Percentiles rank a stretch among this genome's conserved stretches.
Evolutionary conservation across 1,140 invertebrate genomes (phyloP).

Genomic region (Eciton burchellii): DNA sequence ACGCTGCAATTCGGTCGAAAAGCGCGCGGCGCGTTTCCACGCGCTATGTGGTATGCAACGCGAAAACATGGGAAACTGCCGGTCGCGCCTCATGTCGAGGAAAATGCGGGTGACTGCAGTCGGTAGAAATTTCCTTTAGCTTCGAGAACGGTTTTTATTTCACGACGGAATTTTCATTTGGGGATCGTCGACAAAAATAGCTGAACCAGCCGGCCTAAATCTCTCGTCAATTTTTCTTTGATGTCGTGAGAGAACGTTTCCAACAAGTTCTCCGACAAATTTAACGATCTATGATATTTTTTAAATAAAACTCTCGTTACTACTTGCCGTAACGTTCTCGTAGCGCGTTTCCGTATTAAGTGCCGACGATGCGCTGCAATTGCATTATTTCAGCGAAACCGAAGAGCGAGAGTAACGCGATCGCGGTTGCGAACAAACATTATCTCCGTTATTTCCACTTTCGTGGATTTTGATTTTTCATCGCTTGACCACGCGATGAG

Average conservation of each 20-base stretch:
- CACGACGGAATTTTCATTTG: conserved; percentile 29
- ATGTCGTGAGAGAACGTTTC: too few relatives aligned
- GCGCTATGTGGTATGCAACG: conserved; percentile 33
- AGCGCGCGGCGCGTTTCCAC: conserved; percentile 34
- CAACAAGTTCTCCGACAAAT: too few relatives aligned
- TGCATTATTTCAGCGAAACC: background rate
- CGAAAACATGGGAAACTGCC: conserved; percentile 38
- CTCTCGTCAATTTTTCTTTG: too few relatives aligned
- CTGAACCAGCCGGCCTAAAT: background rate
- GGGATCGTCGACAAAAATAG: conserved; percentile 16
- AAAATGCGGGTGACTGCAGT: conserved; percentile 25
- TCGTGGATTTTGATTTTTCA: conserved; percentile 1
- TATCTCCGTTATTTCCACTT: conserved; percentile 29
- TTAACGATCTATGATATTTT: too few relatives aligned
- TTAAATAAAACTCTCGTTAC: too few relatives aligned
- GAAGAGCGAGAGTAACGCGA: background rate
- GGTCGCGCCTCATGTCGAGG: conserved; percentile 21
- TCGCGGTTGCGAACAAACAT: conserved; percentile 21
- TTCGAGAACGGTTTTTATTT: conserved; percentile 29
- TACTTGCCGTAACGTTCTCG: background rate
- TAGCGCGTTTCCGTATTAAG: too few relatives aligned
- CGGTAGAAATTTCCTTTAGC: conserved; percentile 10
- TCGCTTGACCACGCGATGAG: conserved; percentile 4
- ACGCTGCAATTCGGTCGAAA: conserved; percentile 49
- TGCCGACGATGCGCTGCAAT: background rate